Evolutionary conservation across 2,888 invertebrate genomes (phyloP).

Genomic region (Linyphia triangularis): DNA sequence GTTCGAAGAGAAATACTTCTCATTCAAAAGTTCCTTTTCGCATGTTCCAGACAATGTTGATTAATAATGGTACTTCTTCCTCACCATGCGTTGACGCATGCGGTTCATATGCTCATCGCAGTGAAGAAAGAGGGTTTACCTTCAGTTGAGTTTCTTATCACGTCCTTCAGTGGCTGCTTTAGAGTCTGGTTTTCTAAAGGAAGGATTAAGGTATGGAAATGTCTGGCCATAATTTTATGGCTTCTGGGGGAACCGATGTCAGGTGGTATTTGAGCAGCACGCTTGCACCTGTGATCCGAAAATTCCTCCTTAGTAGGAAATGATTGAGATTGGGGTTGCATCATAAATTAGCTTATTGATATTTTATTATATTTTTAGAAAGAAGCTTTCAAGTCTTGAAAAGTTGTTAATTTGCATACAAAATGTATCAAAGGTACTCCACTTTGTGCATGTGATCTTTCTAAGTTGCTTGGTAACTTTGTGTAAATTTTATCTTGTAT

Average conservation of each 20-base stretch:
- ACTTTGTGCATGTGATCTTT: no score
- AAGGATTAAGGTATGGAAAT: neutral
- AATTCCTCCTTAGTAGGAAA: no score
- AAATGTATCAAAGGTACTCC: no score
- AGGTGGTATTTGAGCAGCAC: neutral
- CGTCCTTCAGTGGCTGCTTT: neutral
- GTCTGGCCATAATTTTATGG: neutral
- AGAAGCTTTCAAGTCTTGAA: no score
- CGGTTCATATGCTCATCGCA: neutral
- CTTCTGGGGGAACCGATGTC: neutral
- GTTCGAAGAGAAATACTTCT: slow-evolving; percentile 23
- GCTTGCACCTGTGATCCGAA: neutral
- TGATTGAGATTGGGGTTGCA: no score
- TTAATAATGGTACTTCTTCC: slow-evolving; percentile 42
- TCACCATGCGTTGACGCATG: neutral
- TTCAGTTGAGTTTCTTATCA: slow-evolving; percentile 39
- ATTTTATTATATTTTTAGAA: no score
- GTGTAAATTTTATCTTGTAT: no score
- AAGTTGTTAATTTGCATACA: no score
- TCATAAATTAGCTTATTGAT: no score
- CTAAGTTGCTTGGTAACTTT: no score
- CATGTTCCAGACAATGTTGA: slow-evolving; percentile 51
- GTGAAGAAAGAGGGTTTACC: neutral
- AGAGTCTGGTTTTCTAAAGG: neutral
- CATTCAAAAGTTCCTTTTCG: slow-evolving; percentile 40